These are phyloP conservation scores for Myathropa florea DNA, from an alignment of 2,888 invertebrate genomes.

Conservation along the genomic window DNA sequence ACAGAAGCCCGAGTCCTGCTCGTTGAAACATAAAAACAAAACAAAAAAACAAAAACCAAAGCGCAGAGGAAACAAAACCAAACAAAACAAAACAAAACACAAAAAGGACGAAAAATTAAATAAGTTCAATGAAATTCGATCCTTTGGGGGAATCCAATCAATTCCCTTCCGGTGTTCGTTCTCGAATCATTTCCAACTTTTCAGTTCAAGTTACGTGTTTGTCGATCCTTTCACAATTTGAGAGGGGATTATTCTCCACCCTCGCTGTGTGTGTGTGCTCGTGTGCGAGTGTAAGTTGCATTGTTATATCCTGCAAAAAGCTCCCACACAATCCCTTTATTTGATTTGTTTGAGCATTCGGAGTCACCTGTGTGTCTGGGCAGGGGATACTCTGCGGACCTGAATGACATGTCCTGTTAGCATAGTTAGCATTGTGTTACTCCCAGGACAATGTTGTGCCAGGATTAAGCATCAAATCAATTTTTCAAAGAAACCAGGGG, in stretches of 20 bases:
- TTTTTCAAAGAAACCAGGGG: conserved; percentile 50
- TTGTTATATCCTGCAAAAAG: conserved; percentile 43
- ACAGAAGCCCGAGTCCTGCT: conserved; percentile 6
- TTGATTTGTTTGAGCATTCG: conserved; percentile 66
- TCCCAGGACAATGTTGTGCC: conserved; percentile 47
- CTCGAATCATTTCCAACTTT: conserved; percentile 56
- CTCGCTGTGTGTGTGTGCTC: neutral
- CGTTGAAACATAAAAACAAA: conserved; percentile 22
- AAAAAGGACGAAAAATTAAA: conserved; percentile 68
- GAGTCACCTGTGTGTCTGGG: conserved; percentile 57
- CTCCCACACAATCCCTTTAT: conserved; percentile 36
- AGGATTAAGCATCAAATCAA: conserved; percentile 63
- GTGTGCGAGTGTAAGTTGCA: conserved; percentile 3
- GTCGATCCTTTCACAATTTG: neutral
- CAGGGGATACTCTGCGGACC: conserved; percentile 18
- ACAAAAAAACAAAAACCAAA: conserved; percentile 13
- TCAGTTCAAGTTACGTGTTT: conserved; percentile 4
- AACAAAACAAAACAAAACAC: neutral
- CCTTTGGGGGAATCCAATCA: conserved; percentile 67
- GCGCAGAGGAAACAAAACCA: neutral
- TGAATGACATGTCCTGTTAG: conserved; percentile 67
- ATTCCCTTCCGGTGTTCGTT: conserved; percentile 68
- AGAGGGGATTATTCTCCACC: neutral
- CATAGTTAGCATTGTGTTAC: conserved; percentile 62
- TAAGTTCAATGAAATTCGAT: conserved; percentile 70